Evolutionary conservation across 2,797 vertebrate species (phyloP).

Genomic region (Parotocinclus haroldoi): DNA sequence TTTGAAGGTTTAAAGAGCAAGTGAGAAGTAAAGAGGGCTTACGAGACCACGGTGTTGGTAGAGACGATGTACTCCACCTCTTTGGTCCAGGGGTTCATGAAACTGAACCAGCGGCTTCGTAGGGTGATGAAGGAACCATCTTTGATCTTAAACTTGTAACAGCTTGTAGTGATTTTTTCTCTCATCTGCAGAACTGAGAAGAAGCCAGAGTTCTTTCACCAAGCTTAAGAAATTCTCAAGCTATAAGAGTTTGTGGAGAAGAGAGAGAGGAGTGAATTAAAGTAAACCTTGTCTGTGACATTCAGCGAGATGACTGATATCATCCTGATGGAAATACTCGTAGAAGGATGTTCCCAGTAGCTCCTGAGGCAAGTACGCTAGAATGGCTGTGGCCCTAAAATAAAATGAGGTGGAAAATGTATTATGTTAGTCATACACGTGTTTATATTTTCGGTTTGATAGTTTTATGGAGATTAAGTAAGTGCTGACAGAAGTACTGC

Average conservation of each 20-base stretch:
- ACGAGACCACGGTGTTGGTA: slow-evolving; percentile 96
- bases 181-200: slow-evolving; percentile 90
- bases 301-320: slow-evolving; percentile 93
- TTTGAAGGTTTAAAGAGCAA: too few species aligned
- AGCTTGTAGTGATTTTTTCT: slow-evolving; percentile 96
- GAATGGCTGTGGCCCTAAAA: slow-evolving; percentile 90
- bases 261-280: background rate
- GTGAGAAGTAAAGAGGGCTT: slow-evolving; percentile 63
- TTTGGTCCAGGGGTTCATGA: slow-evolving; percentile 99
- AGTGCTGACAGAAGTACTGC: too few species aligned
- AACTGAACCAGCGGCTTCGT: slow-evolving; percentile 98
- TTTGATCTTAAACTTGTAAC: slow-evolving; percentile 99
- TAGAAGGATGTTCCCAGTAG: slow-evolving; percentile 98
- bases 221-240: too few species aligned
- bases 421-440: too few species aligned
- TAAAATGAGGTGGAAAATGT: slow-evolving; percentile 9
- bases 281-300: slow-evolving; percentile 88
- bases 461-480: too few species aligned
- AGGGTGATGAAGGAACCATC: slow-evolving; percentile 96
- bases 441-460: too few species aligned
- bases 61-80: slow-evolving; percentile 99
- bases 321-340: slow-evolving; percentile 98
- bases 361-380: slow-evolving; percentile 96
- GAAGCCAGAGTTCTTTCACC: slow-evolving; percentile 1
- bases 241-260: too few species aligned